Percentiles rank a stretch among this genome's conserved stretches.
Conservation (phyloP, 2,113 vertebrate genomes). For the Malurus alboscapulatus region DNA sequence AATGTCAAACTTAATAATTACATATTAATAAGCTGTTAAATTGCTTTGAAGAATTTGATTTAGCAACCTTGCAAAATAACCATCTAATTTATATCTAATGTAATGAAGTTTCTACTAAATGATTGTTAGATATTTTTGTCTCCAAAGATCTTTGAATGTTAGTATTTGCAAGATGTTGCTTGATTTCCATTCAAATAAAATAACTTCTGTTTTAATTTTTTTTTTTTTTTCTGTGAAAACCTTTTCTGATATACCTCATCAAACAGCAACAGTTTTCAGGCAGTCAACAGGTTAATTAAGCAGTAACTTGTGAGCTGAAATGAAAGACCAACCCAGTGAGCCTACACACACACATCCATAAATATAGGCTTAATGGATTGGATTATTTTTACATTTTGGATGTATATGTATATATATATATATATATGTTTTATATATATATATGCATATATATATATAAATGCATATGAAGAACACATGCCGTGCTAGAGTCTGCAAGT, state of each 20-base stretch:
- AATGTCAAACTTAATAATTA: background rate
- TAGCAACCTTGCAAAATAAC: background rate
- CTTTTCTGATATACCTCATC: background rate
- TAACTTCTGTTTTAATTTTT: no score
- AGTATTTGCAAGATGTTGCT: background rate
- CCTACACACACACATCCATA: no score
- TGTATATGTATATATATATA: background rate
- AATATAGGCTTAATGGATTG: no score
- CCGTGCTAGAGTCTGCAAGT: background rate
- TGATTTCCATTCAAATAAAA: background rate
- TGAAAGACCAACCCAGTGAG: background rate
- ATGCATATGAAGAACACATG: background rate
- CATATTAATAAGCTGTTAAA: background rate
- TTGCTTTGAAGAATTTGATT: background rate
- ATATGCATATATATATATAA: background rate
- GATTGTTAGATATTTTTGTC: background rate
- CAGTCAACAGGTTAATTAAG: background rate
- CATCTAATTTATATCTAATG: background rate
- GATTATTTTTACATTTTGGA: background rate
- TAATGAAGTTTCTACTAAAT: background rate
- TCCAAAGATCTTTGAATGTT: background rate
- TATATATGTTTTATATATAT: no score
- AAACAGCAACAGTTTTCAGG: background rate
- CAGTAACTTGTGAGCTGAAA: background rate
- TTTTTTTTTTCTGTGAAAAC: background rate